phyloP scores from a whole-genome alignment of 1,140 invertebrate genomes.

The Andrena cerasifolii region DNA sequence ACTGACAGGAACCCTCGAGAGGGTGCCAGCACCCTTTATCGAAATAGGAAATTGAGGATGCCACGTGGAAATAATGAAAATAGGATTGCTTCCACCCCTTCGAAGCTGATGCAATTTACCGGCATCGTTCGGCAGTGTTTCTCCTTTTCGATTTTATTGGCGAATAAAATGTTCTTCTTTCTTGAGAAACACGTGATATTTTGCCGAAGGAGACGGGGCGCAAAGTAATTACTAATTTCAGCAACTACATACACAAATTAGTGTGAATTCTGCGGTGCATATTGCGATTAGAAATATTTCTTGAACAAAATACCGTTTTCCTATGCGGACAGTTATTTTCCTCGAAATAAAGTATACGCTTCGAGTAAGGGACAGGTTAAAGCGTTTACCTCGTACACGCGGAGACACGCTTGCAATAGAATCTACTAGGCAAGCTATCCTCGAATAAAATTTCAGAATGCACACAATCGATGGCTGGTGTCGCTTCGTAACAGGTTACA shows the following conservation, averaged over 20 bases:
- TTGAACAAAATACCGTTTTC: too few relatives aligned
- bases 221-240: not conserved
- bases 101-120: slow-evolving; percentile 23
- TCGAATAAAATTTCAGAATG: not conserved
- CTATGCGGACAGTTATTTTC: too few relatives aligned
- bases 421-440: not conserved
- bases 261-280: too few relatives aligned
- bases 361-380: too few relatives aligned
- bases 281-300: too few relatives aligned
- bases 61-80: slow-evolving; percentile 55
- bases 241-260: too few relatives aligned
- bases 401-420: too few relatives aligned
- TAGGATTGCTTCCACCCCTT: slow-evolving; percentile 41
- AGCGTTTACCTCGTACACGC: too few relatives aligned
- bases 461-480: slow-evolving; percentile 12
- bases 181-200: not conserved
- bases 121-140: not conserved
- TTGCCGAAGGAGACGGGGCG: not conserved
- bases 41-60: slow-evolving; percentile 48
- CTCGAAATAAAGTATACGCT: too few relatives aligned
- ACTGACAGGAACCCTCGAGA: slow-evolving; percentile 33
- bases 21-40: slow-evolving; percentile 40
- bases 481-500: slow-evolving; percentile 4
- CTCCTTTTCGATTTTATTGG: not conserved
- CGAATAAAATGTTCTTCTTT: not conserved